Percentiles rank a stretch among this genome's conserved stretches.
phyloP scores from a whole-genome alignment of 2,888 invertebrate species.

The Eucriotettix oculatus region DNA sequence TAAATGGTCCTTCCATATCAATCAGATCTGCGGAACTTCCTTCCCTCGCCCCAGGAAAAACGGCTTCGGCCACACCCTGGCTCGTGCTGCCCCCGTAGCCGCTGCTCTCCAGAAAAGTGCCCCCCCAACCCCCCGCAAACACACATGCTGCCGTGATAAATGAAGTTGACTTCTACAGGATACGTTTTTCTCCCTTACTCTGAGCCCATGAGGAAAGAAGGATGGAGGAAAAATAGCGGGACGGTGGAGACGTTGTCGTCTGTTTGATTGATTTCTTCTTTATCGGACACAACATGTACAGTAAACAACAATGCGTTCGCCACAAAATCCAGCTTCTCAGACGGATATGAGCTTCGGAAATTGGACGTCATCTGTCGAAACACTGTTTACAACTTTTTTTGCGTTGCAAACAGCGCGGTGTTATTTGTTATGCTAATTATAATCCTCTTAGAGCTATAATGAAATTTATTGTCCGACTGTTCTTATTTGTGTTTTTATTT shows the following conservation, averaged over 20 bases:
- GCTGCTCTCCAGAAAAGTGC: not conserved
- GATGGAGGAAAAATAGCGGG: not conserved
- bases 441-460: too few species aligned
- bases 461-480: too few species aligned
- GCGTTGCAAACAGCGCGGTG: too few species aligned
- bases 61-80: too few species aligned
- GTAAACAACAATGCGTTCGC: not conserved
- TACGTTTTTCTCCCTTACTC: not conserved
- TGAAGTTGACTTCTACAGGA: not conserved
- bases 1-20: not conserved
- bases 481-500: too few species aligned
- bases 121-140: not conserved
- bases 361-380: too few species aligned
- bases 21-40: not conserved
- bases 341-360: too few species aligned
- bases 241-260: not conserved
- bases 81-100: too few species aligned
- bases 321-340: not conserved
- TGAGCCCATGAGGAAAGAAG: not conserved
- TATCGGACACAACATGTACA: not conserved
- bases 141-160: not conserved
- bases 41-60: too few species aligned
- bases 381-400: too few species aligned
- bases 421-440: too few species aligned
- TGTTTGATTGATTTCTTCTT: not conserved